These are phyloP conservation scores for Hedychridium roseum DNA, from an alignment of 2,888 invertebrate species.

Conservation along the genomic window DNA sequence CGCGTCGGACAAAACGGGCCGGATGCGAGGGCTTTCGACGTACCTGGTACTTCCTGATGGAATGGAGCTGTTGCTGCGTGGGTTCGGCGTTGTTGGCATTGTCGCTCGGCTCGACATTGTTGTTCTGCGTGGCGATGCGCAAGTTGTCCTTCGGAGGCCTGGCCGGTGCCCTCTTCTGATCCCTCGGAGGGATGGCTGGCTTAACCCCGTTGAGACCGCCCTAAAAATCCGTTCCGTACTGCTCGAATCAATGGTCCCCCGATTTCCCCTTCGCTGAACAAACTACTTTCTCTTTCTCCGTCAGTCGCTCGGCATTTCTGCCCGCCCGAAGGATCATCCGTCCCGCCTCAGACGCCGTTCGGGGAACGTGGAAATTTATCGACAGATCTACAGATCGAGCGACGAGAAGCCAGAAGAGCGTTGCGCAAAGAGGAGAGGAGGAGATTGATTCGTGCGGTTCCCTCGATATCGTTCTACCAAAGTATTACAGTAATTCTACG, in stretches of 20 bases:
- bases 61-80: conserved; percentile 88
- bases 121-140: conserved; percentile 66
- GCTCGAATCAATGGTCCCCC: conserved; percentile 32
- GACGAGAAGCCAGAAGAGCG: background rate
- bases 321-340: background rate
- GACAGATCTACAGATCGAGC: background rate
- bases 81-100: conserved; percentile 70
- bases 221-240: conserved; percentile 48
- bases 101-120: conserved; percentile 64
- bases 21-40: too few relatives aligned
- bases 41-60: conserved; percentile 93
- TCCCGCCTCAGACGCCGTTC: background rate
- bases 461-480: background rate
- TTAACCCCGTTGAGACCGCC: conserved; percentile 62
- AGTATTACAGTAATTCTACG: too few relatives aligned
- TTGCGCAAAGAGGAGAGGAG: conserved; percentile 3
- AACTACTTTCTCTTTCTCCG: conserved; percentile 8
- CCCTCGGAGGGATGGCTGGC: conserved; percentile 73
- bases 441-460: conserved; percentile 3
- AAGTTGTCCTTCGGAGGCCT: conserved; percentile 72
- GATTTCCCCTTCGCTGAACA: conserved; percentile 2
- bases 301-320: conserved; percentile 1
- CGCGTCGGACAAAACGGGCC: too few relatives aligned
- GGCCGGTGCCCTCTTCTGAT: conserved; percentile 75
- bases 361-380: background rate